Evolutionary conservation across 64 coral and sea anemone genomes (phyloP), one percentile per base, ranked within the genome.

Genomic region (Montipora efflorescens): DNA sequence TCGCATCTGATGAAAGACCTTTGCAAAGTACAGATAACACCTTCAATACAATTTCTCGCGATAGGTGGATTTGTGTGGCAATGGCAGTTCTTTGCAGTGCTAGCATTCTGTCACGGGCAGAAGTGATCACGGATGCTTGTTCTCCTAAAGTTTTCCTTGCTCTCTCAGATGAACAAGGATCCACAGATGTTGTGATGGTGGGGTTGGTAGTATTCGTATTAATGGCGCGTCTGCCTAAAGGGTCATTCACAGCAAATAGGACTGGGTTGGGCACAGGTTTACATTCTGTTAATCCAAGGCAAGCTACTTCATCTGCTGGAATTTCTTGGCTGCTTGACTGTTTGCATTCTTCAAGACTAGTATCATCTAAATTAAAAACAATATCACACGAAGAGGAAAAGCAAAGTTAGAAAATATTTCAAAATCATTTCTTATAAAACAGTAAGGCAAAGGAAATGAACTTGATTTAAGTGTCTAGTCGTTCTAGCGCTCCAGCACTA

Each of bases 11-110:
- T 12, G 71, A 70, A 49, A 83, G 75, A 10, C 82, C 87, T 25
- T 81, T 21, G 5, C 87, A 94, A 19, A 97, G 58, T 21, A 75
- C 48, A 78, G 81, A 91, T 28, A 97, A 74, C 22, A 94, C 90
- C 46, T 87, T 80, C 14, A 97, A 83, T 19, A 97, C 95, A 57
- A 97, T 84, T 19, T 97, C 92, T 91, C 95, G 90, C 7, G 92
- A 90, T 46, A 97, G 28, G 61, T 82, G 87, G 78, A 97, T 94
- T 82, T 97, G 95, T 43, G 95, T 82, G 19, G 95, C 95, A 58
- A 94, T 88, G 48, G 95, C 94, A 11, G 90, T 90, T 9, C 95
- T 88, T 72, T 90, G 93, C 28, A 97, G 76, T 19, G 95, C 95
- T 62, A 97, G 53, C 14, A 92, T 88, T 47, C 18, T 91, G 22